Base-by-base conservation (phyloP, 2,888 invertebrate species). In the Amphiduros pacificus region DNA sequence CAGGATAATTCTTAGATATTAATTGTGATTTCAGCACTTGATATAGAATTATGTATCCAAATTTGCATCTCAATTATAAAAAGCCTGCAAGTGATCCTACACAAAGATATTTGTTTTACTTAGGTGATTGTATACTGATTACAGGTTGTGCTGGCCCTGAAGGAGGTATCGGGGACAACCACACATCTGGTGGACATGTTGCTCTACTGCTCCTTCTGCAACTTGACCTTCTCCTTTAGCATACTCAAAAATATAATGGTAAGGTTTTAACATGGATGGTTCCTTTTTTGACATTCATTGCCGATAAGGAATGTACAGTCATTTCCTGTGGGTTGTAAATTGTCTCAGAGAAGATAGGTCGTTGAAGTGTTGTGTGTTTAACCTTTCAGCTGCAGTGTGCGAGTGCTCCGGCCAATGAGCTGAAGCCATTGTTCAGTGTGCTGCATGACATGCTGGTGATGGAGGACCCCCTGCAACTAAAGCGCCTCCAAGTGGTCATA, bases 371-470 rank as follows among this genome's bases (percentile, higher is more conserved):
- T 27, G 1, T 44, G 6, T 52, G 36, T 31, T 26, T 58, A n/a
- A n/a, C n/a, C 27, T 62, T 50, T 50, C 74, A 83, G 83, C 69
- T 75, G 59, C 83, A 84, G 69, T 83, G 82, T 71, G 73, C 76
- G 60, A 80, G 75, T 55, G 80, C 82, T 17, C 81, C 83, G 11
- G 82, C 83, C 53, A 84, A 83, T 74, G 84, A 84, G 69, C 71
- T 84, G 65, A 83, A 82, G 67, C 77, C 80, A 41, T 71, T 84
- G 29, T 82, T 83, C 57, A 72, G 72, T 26, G 71, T 84, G 9
- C 75, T 84, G 3, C 74, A 80, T 44, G 79, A 83, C 56, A 64
- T 84, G n/a, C 67, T 84, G 78, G 84, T 84, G 72, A 59, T 83
- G 56, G 80, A 82, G 62, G 84, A 84, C 68, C 72, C 77, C 0